Evolutionary conservation across 1,140 invertebrate genomes (phyloP).

Genomic region (Cheumatopsyche charites): DNA sequence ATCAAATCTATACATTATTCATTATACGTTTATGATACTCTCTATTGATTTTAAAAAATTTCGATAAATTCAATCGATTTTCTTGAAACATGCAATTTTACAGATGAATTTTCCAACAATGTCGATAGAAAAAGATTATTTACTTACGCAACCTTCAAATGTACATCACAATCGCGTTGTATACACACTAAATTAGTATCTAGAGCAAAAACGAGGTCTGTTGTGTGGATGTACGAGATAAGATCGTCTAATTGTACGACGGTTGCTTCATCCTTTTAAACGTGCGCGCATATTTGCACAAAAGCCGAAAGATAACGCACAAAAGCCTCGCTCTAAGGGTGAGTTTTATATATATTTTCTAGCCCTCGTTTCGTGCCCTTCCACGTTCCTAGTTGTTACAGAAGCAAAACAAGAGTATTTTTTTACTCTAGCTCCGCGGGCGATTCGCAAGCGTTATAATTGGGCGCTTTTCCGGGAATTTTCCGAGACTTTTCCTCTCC

Average conservation of each 20-base stretch:
- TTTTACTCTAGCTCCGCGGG: slow-evolving; percentile 26
- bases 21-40: too few relatives aligned
- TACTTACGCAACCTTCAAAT: too few relatives aligned
- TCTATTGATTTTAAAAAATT: too few relatives aligned
- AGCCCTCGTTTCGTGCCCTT: too few relatives aligned
- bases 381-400: neutral
- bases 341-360: too few relatives aligned
- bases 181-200: neutral
- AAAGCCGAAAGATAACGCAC: slow-evolving; percentile 34
- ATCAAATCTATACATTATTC: too few relatives aligned
- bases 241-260: slow-evolving; percentile 30
- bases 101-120: too few relatives aligned
- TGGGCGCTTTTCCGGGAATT: slow-evolving; percentile 13
- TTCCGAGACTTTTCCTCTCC: neutral
- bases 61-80: too few relatives aligned
- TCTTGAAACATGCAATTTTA: too few relatives aligned
- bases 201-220: neutral
- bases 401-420: slow-evolving; percentile 29
- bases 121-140: too few relatives aligned
- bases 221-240: slow-evolving; percentile 6
- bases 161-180: neutral
- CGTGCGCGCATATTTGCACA: slow-evolving; percentile 32
- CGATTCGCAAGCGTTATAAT: slow-evolving; percentile 23
- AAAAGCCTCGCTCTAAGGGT: neutral
- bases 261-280: slow-evolving; percentile 24